Base-by-base conservation (phyloP, 1,140 invertebrate species). In the Triops cancriformis region DNA sequence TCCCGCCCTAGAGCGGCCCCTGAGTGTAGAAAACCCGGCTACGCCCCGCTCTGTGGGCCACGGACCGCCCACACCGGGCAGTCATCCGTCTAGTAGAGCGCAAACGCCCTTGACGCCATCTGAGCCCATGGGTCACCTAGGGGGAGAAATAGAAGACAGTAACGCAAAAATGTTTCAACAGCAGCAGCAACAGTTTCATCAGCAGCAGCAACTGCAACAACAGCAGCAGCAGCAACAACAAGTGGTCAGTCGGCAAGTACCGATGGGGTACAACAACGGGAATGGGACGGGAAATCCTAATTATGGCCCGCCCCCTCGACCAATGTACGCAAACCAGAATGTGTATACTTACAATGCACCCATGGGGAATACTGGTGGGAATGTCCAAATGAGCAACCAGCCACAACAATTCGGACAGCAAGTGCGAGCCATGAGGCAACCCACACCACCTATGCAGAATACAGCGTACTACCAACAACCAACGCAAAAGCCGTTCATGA, bases 11-110 rank as follows among this genome's bases (percentile, higher is more conserved):
- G 88, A 89, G 77, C 81, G 88, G 45, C 88, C 88, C 0, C 87
- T 85, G 64, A 88, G 87, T 80, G 86, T 88, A 1, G 88, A 89
- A 79, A 88, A 89, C 82, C 87, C 87, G 7, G 72, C 80, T 42
- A 81, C 80, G n/a, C 82, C 81, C 6, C 82, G 87, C 12, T 80
- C 79, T n/a, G 77, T 64, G 14, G 79, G 80, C n/a, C 78, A 77
- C 74, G 77, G 80, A n/a, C 79, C 80, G 12, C 80, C 80, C 41
- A 81, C 81, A 6, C 81, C 81, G 0, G 79, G 78, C 37, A 79
- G 81, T 28, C 18, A 74, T 7, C 75, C 42, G 14, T 64, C 51
- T 14, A 85, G 86, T 43, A 84, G 81, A 82, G 77, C 26, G 26
- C 76, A 72, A 72, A 79, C 26, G 23, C 75, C 18, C 26, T 26